A percentile compares a stretch with the other conserved stretches of the same genome.
Evolutionary conservation across 2,797 vertebrate genomes (phyloP).

Genomic region (Anolis apletophallus): DNA sequence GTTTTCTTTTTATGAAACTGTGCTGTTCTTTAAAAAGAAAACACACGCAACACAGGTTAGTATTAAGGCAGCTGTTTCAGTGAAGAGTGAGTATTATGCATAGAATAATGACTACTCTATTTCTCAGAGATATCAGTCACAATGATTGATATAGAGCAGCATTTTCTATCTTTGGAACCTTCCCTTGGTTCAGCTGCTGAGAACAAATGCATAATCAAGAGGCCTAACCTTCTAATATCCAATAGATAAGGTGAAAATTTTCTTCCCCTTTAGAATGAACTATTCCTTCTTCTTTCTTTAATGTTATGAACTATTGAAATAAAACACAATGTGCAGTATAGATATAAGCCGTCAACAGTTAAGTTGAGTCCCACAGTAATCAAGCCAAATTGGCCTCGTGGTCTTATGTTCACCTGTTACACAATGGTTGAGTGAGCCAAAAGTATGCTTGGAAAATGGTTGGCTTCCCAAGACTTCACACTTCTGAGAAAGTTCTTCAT

Average conservation of each 20-base stretch:
- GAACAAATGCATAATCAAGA: neutral
- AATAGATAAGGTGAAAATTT: neutral
- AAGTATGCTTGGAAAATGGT: too few species aligned
- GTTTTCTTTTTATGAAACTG: neutral
- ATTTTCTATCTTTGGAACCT: conserved; percentile 33
- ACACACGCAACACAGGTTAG: neutral
- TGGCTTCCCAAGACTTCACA: too few species aligned
- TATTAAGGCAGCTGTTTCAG: conserved; percentile 21
- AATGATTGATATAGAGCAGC: conserved; percentile 5
- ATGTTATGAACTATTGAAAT: conserved; percentile 16
- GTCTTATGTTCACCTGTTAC: too few species aligned
- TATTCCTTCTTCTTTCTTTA: neutral
- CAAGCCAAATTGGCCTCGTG: too few species aligned
- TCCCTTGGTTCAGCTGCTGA: conserved; percentile 38
- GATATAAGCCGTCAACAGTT: too few species aligned
- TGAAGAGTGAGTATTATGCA: neutral
- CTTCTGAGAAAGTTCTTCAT: too few species aligned
- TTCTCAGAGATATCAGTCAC: conserved; percentile 32
- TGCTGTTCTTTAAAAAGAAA: neutral
- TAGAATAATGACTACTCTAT: neutral
- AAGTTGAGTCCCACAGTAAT: too few species aligned
- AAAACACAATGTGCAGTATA: too few species aligned
- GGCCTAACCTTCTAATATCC: neutral
- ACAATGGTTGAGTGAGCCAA: too few species aligned
- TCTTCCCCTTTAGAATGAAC: neutral